Evolutionary conservation across 2,888 invertebrate species (phyloP), one percentile per base, ranked within the genome.

Genomic region (Sabatieria punctata): DNA sequence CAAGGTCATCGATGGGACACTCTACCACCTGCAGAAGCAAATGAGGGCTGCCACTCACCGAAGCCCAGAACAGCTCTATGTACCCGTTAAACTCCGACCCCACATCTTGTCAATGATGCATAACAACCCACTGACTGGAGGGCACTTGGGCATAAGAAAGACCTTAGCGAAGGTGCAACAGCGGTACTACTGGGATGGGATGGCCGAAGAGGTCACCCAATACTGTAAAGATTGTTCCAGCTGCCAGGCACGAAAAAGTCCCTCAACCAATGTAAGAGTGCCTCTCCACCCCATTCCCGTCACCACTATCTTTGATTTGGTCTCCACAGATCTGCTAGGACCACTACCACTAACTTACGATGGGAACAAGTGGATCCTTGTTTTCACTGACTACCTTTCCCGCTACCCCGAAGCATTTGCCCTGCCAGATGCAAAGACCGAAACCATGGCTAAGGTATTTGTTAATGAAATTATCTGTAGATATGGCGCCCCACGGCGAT

Each of bases 351-450:
- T 8, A 1, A 50, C 53, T 1, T 13, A 22, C 4, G 41, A 26
- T 0, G 47, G 49, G 4, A 55, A 58, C 21, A 47, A 51, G 36
- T 57, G 55, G 24, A 51, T 58, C 30, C 21, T 57, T 13, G 49
- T 50, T 2, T 47, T 52, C 3, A 51, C 49, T n/a, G 50, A 52
- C 45, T 45, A 51, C 27, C 51, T 56, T 2, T 50, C 54, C 2
- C 49, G 51, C 24, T 61, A 38, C 33, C 47, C 49, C 41, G 25
- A 56, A 52, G 51, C 54, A 39, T 35, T 63, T 23, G 54, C 64
- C 2, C 39, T 65, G 15, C 58, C 57, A 1, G 57, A 63, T 35
- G 57, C 60, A 19, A 56, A 55, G 40, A 55, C 65, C 0, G 50
- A 49, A 11, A 61, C 61, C 0, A 52, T 64, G 6, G 61, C 64